Evolutionary conservation across 1,140 invertebrate genomes (phyloP), one percentile per base, ranked within the genome.

Genomic region (Achatina immaculata): DNA sequence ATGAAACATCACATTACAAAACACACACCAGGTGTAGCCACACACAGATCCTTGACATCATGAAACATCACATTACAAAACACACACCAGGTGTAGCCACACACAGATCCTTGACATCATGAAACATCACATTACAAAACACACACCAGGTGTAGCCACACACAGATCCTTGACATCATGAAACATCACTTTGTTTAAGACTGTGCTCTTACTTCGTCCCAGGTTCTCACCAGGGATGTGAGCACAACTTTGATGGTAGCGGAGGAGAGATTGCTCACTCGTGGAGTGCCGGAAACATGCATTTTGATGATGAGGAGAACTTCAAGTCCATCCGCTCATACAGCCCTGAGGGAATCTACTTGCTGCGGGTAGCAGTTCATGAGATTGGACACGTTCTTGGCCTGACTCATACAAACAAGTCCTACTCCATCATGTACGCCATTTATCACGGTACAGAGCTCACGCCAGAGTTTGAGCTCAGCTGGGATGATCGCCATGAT

Each of bases 261-360:
- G 92, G 92, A 3, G 92, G 92, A 0, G 91, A 92, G 78, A 87
- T 92, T 38, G 91, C 91, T 9, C 92, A 92, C 83, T 91, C 91
- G 7, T 88, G 89, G 83, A 83, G 88, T 9, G 87, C 88, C 40
- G 90, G 91, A 1, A 90, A 92, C 78, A 91, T 92, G 77, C 92
- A 92, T 84, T 91, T 92, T 77, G 92, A 92, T 75, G 91, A 92
- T 74, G 91, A 92, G 65, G 92, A 92, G 71, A 88, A 90, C 80
- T 90, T 91, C 83, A 91, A 89, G 76, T 87, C 88, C 24, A 86
- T 90, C 68, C 82, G 83, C 14, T 82, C 88, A 7, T 84, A 84
- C 66, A 83, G 82, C 21, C 78, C 81, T 14, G 85, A 89, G 42
- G 88, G 88, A 0, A 86, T 89, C 55, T 88, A 89, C 74, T 80